Percentiles rank a stretch among this genome's conserved stretches.
These are phyloP conservation scores for Saturnia japonica DNA, from an alignment of 2,888 invertebrate species.

Conservation along the genomic window DNA sequence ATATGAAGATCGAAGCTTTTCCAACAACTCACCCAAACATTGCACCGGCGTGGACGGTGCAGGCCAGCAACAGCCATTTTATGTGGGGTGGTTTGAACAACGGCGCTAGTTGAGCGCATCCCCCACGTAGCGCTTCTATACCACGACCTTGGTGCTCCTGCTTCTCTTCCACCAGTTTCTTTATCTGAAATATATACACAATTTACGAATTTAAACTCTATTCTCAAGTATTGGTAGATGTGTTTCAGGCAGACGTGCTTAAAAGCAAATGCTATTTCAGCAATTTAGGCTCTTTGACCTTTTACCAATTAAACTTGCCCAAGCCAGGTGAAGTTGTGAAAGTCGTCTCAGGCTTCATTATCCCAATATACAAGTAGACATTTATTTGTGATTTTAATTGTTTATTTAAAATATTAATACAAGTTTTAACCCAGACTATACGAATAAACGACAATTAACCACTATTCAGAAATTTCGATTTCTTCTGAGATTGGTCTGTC, in stretches of 20 bases:
- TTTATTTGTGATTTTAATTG: too few relatives aligned
- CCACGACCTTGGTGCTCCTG: slow-evolving; percentile 61
- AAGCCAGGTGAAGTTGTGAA: too few relatives aligned
- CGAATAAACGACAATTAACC: neutral
- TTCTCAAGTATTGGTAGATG: neutral
- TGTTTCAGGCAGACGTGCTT: neutral
- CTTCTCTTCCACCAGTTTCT: slow-evolving; percentile 63
- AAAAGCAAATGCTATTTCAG: too few relatives aligned
- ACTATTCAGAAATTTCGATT: neutral
- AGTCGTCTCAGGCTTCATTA: too few relatives aligned
- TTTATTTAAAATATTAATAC: too few relatives aligned
- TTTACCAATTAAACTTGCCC: too few relatives aligned
- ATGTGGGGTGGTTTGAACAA: slow-evolving; percentile 84
- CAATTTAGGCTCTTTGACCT: too few relatives aligned
- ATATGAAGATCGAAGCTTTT: neutral
- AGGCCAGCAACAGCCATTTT: slow-evolving; percentile 83
- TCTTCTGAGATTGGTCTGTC: neutral
- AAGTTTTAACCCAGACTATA: too few relatives aligned
- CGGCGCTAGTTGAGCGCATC: slow-evolving; percentile 84
- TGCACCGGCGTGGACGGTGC: slow-evolving; percentile 68
- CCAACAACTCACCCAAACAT: slow-evolving; percentile 63
- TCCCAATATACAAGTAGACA: too few relatives aligned
- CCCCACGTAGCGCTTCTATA: slow-evolving; percentile 79
- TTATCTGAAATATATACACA: slow-evolving; percentile 54
- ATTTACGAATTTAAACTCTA: neutral